phyloP scores from a whole-genome alignment of 2,797 vertebrate genomes.

The Pseudochirops corinnae region DNA sequence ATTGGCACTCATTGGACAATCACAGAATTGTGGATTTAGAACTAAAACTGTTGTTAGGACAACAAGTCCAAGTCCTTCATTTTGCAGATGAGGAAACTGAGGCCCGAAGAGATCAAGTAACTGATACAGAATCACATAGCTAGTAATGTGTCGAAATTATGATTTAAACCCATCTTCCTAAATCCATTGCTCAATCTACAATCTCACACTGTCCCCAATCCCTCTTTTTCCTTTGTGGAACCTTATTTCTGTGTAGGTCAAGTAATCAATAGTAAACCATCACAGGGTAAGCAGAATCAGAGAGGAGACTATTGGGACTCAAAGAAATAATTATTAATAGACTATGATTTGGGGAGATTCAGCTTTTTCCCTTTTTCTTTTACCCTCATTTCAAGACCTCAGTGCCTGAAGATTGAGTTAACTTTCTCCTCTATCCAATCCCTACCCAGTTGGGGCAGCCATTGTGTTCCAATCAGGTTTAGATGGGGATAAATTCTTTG shows the following conservation, averaged over 20 bases:
- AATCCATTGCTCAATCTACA: background rate
- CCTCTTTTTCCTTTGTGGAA: background rate
- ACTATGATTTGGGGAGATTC: background rate
- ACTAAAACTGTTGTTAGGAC: background rate
- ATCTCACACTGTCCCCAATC: background rate
- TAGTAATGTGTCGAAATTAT: background rate
- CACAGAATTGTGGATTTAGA: background rate
- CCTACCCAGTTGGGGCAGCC: rapidly evolving
- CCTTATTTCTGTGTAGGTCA: background rate
- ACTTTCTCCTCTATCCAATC: background rate
- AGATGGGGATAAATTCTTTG: background rate
- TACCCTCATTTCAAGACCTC: background rate
- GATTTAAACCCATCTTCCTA: background rate
- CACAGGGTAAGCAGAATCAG: background rate
- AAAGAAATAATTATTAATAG: background rate
- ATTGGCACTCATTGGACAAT: background rate
- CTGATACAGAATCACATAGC: background rate
- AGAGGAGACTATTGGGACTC: background rate
- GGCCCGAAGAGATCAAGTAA: background rate
- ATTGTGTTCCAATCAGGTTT: background rate
- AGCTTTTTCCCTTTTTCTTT: background rate
- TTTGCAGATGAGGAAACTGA: background rate
- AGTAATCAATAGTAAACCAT: background rate
- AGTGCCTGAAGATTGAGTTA: too few relatives aligned
- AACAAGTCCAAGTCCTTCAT: background rate